Evolutionary conservation across 2,888 invertebrate species (phyloP).

Genomic region (Hedya salicella): DNA sequence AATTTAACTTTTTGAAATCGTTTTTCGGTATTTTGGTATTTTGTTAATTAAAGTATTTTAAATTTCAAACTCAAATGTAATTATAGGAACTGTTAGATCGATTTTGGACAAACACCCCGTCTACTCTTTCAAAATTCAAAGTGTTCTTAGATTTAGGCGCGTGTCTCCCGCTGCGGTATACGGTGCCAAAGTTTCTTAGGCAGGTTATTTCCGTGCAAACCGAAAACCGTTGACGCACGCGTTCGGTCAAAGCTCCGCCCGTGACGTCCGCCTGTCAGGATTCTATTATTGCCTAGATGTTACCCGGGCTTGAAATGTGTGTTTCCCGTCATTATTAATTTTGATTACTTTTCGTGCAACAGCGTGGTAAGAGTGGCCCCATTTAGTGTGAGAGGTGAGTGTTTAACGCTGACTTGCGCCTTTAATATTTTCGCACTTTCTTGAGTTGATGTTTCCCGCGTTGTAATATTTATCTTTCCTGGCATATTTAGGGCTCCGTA

Average conservation of each 20-base stretch:
- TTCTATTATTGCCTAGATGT: constrained; percentile 42
- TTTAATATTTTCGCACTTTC: neutral
- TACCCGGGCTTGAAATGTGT: constrained; percentile 22
- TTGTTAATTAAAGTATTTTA: too few relatives aligned
- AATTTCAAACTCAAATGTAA: too few relatives aligned
- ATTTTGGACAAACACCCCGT: too few relatives aligned
- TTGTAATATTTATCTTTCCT: neutral
- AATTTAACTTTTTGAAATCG: too few relatives aligned
- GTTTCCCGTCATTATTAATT: constrained; percentile 45
- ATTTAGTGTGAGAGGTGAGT: neutral
- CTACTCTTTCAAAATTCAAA: too few relatives aligned
- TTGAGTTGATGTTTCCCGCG: neutral
- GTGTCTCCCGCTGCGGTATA: constrained; percentile 71
- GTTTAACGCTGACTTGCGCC: too few relatives aligned
- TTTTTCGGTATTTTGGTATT: too few relatives aligned
- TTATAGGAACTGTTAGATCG: too few relatives aligned
- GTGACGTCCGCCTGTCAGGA: constrained; percentile 52
- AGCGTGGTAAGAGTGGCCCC: neutral
- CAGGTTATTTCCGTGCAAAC: constrained; percentile 67
- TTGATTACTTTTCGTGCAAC: constrained; percentile 23
- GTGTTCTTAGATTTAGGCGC: constrained; percentile 54
- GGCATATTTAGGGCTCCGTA: too few relatives aligned
- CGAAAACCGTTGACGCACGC: constrained; percentile 61
- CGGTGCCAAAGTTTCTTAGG: constrained; percentile 72
- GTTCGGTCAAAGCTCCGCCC: constrained; percentile 65